These are phyloP conservation scores for Lycopodina hypogea DNA, from an alignment of 37 sponge, comb jelly and placozoan species.

Conservation along the genomic window DNA sequence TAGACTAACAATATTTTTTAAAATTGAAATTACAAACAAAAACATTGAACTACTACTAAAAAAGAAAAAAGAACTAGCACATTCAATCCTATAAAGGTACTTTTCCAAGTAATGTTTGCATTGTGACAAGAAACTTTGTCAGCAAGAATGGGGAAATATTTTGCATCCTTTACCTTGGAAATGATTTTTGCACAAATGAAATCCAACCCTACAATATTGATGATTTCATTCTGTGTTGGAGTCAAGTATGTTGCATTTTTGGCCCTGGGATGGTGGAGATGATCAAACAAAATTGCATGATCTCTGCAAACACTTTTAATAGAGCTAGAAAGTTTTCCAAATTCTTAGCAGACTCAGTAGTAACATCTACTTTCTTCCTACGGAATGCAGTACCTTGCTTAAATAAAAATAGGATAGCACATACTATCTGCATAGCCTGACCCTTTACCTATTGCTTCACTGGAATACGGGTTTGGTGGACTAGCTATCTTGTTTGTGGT, in stretches of 20 bases:
- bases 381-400: slow-evolving; percentile 47
- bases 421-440: slow-evolving; percentile 47
- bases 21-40: too few species aligned
- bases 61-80: too few species aligned
- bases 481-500: too few species aligned
- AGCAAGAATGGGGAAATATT: slow-evolving; percentile 54
- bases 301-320: neutral
- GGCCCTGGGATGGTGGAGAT: too few species aligned
- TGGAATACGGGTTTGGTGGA: slow-evolving; percentile 29
- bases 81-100: too few species aligned
- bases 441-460: slow-evolving; percentile 43
- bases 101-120: too few species aligned
- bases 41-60: too few species aligned
- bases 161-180: slow-evolving; percentile 48
- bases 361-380: slow-evolving; percentile 34
- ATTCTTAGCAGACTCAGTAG: slow-evolving; percentile 11
- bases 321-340: slow-evolving; percentile 53
- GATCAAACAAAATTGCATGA: too few species aligned
- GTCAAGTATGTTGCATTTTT: slow-evolving; percentile 54
- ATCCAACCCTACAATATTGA: slow-evolving; percentile 21
- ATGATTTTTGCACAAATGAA: slow-evolving; percentile 27
- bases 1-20: too few species aligned
- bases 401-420: slow-evolving; percentile 48
- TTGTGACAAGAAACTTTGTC: slow-evolving; percentile 65
- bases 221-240: slow-evolving; percentile 63